These are phyloP conservation scores for Andrena praecox DNA, from an alignment of 2,888 invertebrate genomes.

Conservation along the genomic window DNA sequence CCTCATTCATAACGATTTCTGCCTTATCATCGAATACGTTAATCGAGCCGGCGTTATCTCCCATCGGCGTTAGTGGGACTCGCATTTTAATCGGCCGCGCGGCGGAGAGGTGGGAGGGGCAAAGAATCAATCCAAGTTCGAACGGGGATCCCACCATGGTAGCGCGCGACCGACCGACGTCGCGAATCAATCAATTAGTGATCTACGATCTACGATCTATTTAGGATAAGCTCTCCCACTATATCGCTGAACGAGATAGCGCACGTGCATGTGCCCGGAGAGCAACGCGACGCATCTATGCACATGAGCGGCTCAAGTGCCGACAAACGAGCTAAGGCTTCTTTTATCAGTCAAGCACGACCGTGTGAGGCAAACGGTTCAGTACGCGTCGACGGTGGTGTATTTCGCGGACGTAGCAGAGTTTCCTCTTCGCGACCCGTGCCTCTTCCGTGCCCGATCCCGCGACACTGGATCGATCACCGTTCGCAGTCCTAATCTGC, in stretches of 20 bases:
- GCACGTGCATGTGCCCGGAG: slow-evolving; percentile 62
- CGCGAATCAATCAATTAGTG: slow-evolving; percentile 54
- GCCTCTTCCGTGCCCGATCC: not conserved
- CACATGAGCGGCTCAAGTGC: slow-evolving; percentile 56
- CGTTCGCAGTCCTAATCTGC: slow-evolving; percentile 9
- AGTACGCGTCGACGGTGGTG: slow-evolving; percentile 36
- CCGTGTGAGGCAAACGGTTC: slow-evolving; percentile 78
- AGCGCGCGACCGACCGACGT: not conserved
- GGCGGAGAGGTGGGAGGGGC: not conserved
- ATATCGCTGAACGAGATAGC: slow-evolving; percentile 58
- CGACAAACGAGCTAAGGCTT: slow-evolving; percentile 63
- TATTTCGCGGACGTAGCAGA: not conserved
- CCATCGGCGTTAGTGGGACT: not conserved
- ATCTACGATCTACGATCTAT: slow-evolving; percentile 56
- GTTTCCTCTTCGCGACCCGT: not conserved
- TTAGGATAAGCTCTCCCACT: slow-evolving; percentile 44
- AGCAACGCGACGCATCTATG: slow-evolving; percentile 48
- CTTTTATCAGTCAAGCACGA: slow-evolving; percentile 83
- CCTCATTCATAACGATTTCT: not conserved
- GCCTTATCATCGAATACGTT: not conserved
- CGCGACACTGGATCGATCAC: slow-evolving; percentile 48
- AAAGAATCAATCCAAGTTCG: not conserved
- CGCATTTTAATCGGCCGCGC: not conserved
- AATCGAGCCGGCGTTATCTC: slow-evolving; percentile 6
- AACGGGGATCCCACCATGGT: not conserved